Evolutionary conservation across 2,113 vertebrate species (phyloP).

Genomic region (Antennarius striatus): DNA sequence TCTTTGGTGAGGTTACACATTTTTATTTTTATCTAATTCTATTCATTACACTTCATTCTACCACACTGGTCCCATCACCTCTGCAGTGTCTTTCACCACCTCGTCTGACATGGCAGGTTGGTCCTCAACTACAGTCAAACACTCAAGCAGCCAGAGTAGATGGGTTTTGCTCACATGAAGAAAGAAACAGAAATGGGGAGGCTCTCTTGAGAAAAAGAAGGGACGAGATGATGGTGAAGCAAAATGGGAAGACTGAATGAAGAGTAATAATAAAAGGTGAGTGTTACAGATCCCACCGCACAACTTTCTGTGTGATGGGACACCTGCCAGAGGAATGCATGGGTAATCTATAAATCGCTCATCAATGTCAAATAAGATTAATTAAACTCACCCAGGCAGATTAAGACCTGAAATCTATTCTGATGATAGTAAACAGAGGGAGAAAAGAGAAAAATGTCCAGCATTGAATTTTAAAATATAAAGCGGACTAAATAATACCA

Average conservation of each 20-base stretch:
- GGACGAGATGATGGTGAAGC: not conserved
- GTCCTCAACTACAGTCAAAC: conserved; percentile 34
- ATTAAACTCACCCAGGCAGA: not conserved
- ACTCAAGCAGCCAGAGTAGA: conserved; percentile 33
- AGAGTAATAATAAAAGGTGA: conserved; percentile 3
- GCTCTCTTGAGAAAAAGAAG: not conserved
- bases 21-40: conserved; percentile 37
- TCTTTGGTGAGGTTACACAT: conserved; percentile 9
- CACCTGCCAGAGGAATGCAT: conserved; percentile 18
- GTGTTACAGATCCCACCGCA: not conserved
- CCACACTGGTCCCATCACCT: not conserved
- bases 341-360: conserved; percentile 39
- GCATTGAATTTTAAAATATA: too few relatives aligned
- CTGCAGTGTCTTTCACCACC: conserved; percentile 29
- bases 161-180: conserved; percentile 25
- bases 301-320: conserved; percentile 32
- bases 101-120: conserved; percentile 34
- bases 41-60: conserved; percentile 23
- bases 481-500: too few relatives aligned
- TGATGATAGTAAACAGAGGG: not conserved
- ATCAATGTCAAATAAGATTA: conserved; percentile 14
- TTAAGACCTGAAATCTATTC: not conserved
- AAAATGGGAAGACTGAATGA: conserved; percentile 8
- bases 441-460: not conserved
- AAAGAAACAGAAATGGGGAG: not conserved